These are phyloP conservation scores for Pseudopodoces humilis DNA, from an alignment of 2,113 vertebrate genomes.

Conservation along the genomic window DNA sequence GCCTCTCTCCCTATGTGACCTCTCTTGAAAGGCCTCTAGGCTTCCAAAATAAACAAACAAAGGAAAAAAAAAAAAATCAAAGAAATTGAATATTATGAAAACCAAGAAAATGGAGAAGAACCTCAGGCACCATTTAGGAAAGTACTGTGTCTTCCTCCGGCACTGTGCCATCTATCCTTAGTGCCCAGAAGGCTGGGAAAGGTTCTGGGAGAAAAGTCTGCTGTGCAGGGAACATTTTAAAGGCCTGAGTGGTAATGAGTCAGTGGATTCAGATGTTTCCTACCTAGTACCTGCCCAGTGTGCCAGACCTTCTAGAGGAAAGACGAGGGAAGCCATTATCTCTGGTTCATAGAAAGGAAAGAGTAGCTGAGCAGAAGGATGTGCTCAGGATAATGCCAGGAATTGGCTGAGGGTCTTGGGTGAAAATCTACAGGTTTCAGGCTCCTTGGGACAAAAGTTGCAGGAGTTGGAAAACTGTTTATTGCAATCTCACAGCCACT, in stretches of 20 bases:
- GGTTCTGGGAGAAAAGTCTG: not conserved
- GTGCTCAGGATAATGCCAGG: not conserved
- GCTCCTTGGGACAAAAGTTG: not conserved
- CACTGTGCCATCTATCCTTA: not conserved
- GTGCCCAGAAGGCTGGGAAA: conserved; percentile 38
- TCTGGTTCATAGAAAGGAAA: not conserved
- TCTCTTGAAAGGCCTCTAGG: not conserved
- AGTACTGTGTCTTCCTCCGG: not conserved
- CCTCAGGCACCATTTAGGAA: conserved; percentile 23
- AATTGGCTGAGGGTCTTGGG: not conserved
- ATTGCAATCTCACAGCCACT: not conserved
- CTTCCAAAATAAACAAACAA: not conserved
- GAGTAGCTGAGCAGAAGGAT: not conserved
- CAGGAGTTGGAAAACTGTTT: not conserved
- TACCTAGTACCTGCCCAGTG: not conserved
- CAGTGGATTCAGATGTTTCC: not conserved
- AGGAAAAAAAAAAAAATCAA: not conserved
- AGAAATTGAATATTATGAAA: conserved; percentile 23
- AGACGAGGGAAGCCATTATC: not conserved
- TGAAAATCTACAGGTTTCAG: not conserved
- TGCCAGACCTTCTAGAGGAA: not conserved
- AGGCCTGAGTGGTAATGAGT: not conserved
- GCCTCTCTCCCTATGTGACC: conserved; percentile 7
- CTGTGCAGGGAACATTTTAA: not conserved
- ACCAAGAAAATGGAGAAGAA: not conserved